Conservation (phyloP, 2,888 invertebrate genomes). For the Muschampia plurimacula region DNA sequence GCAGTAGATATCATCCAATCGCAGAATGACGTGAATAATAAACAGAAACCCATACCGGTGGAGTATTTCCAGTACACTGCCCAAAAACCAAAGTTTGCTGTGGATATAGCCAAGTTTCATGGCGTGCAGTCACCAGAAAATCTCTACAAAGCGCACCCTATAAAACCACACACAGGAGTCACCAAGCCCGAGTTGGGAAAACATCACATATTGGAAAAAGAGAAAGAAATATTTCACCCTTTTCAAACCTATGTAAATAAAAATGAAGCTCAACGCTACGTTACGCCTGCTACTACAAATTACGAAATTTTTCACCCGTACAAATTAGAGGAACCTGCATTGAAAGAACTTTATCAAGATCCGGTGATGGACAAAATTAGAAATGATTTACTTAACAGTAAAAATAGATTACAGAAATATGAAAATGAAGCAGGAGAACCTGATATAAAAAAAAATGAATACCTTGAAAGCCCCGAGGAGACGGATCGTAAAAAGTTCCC, state of each 20-base stretch:
- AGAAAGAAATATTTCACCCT: conserved; percentile 56
- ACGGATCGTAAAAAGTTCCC: conserved; percentile 69
- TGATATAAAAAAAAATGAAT: conserved; percentile 66
- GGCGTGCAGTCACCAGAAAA: conserved; percentile 70
- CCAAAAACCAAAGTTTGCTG: conserved; percentile 74
- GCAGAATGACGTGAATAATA: conserved; percentile 55
- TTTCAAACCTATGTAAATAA: conserved; percentile 64
- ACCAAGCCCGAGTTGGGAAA: conserved; percentile 64
- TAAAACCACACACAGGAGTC: conserved; percentile 63
- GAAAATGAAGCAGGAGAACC: conserved; percentile 69
- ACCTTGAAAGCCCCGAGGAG: conserved; percentile 69
- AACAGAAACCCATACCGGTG: conserved; percentile 55
- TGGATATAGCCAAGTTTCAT: conserved; percentile 71
- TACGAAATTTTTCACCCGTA: conserved; percentile 80
- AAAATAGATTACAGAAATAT: conserved; percentile 65
- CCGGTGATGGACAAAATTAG: conserved; percentile 69
- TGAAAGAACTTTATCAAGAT: conserved; percentile 70
- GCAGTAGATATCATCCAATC: neutral
- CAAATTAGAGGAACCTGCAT: conserved; percentile 68
- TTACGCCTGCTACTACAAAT: conserved; percentile 60
- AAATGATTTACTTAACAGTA: conserved; percentile 64
- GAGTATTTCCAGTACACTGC: conserved; percentile 76
- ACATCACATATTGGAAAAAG: conserved; percentile 63
- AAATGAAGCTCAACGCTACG: conserved; percentile 52
- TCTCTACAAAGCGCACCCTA: conserved; percentile 66